Evolutionary conservation across 2,113 vertebrate species (phyloP), one percentile per base, ranked within the genome.

Genomic region (Isurus oxyrinchus): DNA sequence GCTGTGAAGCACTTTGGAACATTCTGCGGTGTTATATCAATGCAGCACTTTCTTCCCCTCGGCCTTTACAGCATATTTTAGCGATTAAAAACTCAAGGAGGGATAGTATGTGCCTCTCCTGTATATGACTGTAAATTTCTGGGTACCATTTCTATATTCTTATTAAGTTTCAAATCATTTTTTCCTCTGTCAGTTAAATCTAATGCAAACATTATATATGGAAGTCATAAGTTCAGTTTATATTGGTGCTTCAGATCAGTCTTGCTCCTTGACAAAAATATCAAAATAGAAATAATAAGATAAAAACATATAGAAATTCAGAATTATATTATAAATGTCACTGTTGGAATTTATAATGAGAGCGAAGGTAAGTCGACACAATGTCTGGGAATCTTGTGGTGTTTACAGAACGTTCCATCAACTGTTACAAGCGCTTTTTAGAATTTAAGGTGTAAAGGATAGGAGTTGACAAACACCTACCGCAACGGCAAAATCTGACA

Each of bases 51-150:
- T 55, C 21, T 27, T 8, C 23, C 67, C 25, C 67, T 90, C 8
- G 23, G 98, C 98, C 98, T 98, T 98, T 98, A 98, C 97, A 97
- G 98, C 97, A 97, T n/a, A 96, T 97, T 97, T 97, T 97, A 97
- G 97, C 53, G 97, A 97, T 97, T 98, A 97, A 97, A 98, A 97
- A 97, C 97, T 97, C 94, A 97, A 72, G 93, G 96, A 96, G 94
- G 96, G 97, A 96, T 97, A 97, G 97, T 97, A n/a, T n/a, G n/a
- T 97, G 97, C 97, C 97, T 97, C 97, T 98, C 97, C 97, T 98
- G 98, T 98, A 98, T 98, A 98, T 97, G 97, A 97, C 98, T 98
- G 97, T 98, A 98, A 98, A 99, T 98, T 98, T 97, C 98, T 98
- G 97, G 97, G 97, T 97, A 98, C 97, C 97, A 97, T 97, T 98